phyloP scores from a whole-genome alignment of 2,888 invertebrate species.

The Drosophila tanythrix region DNA sequence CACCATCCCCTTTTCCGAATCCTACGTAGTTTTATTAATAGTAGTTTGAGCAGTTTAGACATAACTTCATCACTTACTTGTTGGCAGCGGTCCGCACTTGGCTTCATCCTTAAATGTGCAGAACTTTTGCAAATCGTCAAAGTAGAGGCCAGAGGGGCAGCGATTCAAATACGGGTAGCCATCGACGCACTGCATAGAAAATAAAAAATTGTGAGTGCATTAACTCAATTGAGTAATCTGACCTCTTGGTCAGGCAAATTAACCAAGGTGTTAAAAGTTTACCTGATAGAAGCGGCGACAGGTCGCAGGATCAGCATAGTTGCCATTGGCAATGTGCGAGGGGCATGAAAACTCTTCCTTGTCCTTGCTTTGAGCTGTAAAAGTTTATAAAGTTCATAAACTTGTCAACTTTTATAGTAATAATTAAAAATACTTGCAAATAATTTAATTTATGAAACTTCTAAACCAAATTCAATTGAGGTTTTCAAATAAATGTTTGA shows the following conservation, averaged over 20 bases:
- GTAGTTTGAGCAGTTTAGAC: constrained; percentile 36
- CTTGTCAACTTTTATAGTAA: not conserved
- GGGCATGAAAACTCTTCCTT: constrained; percentile 91
- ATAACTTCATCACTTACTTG: constrained; percentile 88
- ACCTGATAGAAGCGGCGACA: constrained; percentile 96
- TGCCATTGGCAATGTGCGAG: constrained; percentile 93
- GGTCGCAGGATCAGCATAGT: constrained; percentile 94
- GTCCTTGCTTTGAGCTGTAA: constrained; percentile 81
- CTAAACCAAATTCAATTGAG: not conserved
- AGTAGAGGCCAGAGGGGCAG: constrained; percentile 95
- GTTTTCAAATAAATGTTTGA: not conserved
- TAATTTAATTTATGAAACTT: not conserved
- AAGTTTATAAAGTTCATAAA: constrained; percentile 1
- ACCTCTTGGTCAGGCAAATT: constrained; percentile 9
- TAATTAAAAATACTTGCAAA: not conserved
- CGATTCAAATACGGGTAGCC: constrained; percentile 94
- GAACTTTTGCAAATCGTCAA: constrained; percentile 95
- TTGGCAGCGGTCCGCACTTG: constrained; percentile 94
- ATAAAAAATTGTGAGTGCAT: not conserved
- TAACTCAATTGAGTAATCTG: constrained; percentile 3
- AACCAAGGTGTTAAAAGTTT: constrained; percentile 11
- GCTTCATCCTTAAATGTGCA: constrained; percentile 96
- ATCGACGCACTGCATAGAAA: constrained; percentile 91
- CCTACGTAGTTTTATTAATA: constrained; percentile 44
- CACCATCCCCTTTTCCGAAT: not conserved